Percentiles rank a stretch among this genome's conserved stretches.
Evolutionary conservation across 2,888 invertebrate species (phyloP).

Genomic region (Pegoplata infirma): DNA sequence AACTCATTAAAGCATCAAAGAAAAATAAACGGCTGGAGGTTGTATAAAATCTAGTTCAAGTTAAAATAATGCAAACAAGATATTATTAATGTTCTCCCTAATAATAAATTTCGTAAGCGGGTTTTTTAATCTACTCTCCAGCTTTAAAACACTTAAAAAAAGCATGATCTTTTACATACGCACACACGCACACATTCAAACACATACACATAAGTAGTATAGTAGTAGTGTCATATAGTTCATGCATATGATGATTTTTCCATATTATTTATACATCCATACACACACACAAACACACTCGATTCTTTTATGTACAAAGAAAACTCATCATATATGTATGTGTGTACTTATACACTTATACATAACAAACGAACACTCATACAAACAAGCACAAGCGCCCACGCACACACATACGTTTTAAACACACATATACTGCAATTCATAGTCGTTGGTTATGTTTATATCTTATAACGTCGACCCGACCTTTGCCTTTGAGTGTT

Average conservation of each 20-base stretch:
- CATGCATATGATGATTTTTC: neutral
- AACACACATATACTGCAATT: neutral
- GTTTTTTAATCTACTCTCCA: neutral
- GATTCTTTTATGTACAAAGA: conserved; percentile 3
- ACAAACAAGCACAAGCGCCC: neutral
- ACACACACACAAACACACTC: conserved; percentile 18
- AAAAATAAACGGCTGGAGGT: no score
- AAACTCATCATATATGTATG: conserved; percentile 1
- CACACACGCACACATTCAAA: no score
- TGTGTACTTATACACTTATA: conserved; percentile 14
- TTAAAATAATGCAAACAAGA: no score
- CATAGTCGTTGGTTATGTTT: no score
- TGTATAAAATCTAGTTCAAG: no score
- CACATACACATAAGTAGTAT: no score
- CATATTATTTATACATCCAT: neutral
- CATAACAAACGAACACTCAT: no score
- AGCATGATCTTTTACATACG: conserved; percentile 2
- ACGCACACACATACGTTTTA: neutral
- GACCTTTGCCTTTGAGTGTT: conserved; percentile 60
- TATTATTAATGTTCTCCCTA: no score
- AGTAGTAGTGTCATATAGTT: neutral
- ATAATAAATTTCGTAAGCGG: no score
- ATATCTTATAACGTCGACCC: conserved; percentile 46
- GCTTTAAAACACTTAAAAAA: neutral
- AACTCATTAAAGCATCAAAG: no score